These are phyloP conservation scores for Metacarcinus magister DNA, from an alignment of 2,888 invertebrate species.

Conservation along the genomic window DNA sequence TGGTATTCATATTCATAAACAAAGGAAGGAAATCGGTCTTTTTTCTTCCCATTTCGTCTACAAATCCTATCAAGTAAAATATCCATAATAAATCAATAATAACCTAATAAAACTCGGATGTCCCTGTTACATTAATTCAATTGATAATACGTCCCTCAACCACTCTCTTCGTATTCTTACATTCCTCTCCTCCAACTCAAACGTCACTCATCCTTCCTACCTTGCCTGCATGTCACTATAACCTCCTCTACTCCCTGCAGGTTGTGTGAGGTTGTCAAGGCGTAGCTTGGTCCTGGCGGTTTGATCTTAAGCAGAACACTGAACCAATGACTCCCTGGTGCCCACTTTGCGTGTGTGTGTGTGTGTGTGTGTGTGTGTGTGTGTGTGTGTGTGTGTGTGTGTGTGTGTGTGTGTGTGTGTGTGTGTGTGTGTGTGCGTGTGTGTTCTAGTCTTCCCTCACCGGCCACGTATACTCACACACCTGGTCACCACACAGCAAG, in stretches of 20 bases:
- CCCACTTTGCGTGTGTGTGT: not conserved
- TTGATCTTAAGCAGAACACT: not conserved
- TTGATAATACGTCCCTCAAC: not conserved
- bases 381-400: constrained; percentile 48
- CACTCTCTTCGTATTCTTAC: not conserved
- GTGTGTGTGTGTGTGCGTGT: not conserved
- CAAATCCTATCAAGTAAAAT: too few relatives aligned
- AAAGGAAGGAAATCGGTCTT: too few relatives aligned
- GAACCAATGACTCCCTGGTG: not conserved
- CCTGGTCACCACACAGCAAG: not conserved
- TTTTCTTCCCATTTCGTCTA: too few relatives aligned
- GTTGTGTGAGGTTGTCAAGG: not conserved
- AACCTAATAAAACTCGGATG: too few relatives aligned
- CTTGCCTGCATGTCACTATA: too few relatives aligned
- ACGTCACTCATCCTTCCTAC: too few relatives aligned
- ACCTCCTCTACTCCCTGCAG: not conserved
- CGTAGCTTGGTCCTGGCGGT: not conserved
- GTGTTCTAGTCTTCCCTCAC: not conserved
- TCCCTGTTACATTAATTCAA: too few relatives aligned
- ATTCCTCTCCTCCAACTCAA: too few relatives aligned
- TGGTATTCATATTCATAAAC: too few relatives aligned
- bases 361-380: constrained; percentile 41
- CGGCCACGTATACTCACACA: not conserved
- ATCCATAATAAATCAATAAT: too few relatives aligned
- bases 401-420: constrained; percentile 7